Evolutionary conservation across 2,888 invertebrate species (phyloP), one percentile per base, ranked within the genome.

Genomic region (Leucoma salicis): DNA sequence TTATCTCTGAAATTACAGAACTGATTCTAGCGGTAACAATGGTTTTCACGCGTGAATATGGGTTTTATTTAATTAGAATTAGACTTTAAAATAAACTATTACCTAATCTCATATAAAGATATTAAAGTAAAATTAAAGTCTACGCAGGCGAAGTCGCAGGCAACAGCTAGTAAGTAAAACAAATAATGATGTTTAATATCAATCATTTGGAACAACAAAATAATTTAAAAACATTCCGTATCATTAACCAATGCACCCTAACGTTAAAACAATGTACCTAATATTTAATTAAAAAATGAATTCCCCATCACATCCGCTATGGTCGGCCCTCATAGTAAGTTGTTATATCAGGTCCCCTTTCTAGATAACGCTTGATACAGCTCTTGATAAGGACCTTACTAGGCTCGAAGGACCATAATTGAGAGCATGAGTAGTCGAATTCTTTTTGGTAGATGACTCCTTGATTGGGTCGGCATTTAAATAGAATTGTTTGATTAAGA

Each of bases 401-500:
- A 37, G 44, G 39, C 18, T 31, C 57, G 27, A 34, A 39, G 29
- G 34, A 31, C 35, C 57, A 57, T 71, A 75, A 77, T 78, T 70
- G 73, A 57, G 48, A 60, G 52, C 60, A 61, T 78, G 78, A 79
- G 66, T 75, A 66, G 73, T 55, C 72, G 50, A 69, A 74, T 75
- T 78, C 71, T 60, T 63, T 35, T 35, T 14, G 2, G 37, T 49
- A 41, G 46, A 61, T 54, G 53, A 57, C 63, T 63, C 45, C 62
- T 66, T 66, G 63, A 66, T 76, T 72, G 61, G 48, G 31, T 13
- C 29, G 29, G 48, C 39, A 39, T 48, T 52, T 51, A 46, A 48
- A 54, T 54, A 49, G 47, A 49, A 49, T 34, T 53, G 43, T 52
- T 62, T 53, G 38, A 35, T n/a, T 39, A 37, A 42, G 37, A 13